These are phyloP conservation scores for Semicossyphus pulcher DNA, from an alignment of 2,113 vertebrate genomes.

Conservation along the genomic window DNA sequence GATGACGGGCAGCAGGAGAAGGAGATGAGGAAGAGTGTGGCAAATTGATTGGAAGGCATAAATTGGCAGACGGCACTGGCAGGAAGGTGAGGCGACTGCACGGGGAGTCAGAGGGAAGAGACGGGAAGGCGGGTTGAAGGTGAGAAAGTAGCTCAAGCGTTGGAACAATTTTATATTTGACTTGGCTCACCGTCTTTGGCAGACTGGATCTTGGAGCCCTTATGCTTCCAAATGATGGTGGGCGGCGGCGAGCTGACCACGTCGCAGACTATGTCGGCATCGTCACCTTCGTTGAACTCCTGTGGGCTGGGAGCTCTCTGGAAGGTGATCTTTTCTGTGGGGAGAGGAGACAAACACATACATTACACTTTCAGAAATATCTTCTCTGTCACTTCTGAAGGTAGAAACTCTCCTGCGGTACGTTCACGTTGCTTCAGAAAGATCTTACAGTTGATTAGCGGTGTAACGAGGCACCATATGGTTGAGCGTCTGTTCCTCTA, in stretches of 20 bases:
- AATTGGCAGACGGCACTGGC: conserved; percentile 30
- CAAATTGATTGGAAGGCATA: conserved; percentile 52
- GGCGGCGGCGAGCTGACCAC: conserved; percentile 94
- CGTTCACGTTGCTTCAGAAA: conserved; percentile 4
- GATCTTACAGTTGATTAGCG: conserved; percentile 11
- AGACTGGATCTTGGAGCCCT: conserved; percentile 87
- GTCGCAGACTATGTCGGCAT: conserved; percentile 92
- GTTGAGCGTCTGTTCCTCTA: conserved; percentile 12
- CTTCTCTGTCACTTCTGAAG: neutral
- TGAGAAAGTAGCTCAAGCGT: conserved; percentile 19
- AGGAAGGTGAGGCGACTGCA: conserved; percentile 29
- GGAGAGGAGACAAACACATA: neutral
- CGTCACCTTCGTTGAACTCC: conserved; percentile 95
- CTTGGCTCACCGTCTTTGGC: conserved; percentile 92
- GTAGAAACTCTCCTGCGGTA: neutral
- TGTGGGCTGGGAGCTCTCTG: conserved; percentile 91
- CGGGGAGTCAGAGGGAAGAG: conserved; percentile 10
- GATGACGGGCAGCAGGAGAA: conserved; percentile 23
- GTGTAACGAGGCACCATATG: conserved; percentile 15
- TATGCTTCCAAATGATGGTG: conserved; percentile 93
- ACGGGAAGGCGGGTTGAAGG: neutral
- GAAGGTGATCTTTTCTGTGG: conserved; percentile 95
- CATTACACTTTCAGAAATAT: neutral
- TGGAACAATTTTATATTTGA: neutral
- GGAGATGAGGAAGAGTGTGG: conserved; percentile 38